These are phyloP conservation scores for Zaprionus capensis DNA, from an alignment of 1,140 invertebrate species.

Conservation along the genomic window DNA sequence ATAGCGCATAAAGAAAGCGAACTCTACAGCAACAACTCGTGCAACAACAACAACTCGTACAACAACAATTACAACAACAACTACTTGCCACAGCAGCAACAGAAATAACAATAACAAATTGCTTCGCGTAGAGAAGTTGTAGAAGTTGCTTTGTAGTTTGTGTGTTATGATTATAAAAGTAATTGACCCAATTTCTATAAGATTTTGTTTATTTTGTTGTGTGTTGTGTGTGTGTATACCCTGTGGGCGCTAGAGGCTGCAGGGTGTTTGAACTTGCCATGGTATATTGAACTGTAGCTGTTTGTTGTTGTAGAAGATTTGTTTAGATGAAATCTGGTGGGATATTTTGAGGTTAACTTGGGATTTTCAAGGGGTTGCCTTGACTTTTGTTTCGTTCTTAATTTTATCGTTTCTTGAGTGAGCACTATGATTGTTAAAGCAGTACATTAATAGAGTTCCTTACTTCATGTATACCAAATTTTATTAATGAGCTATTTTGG, in stretches of 20 bases:
- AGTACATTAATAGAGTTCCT: not conserved
- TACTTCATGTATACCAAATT: not conserved
- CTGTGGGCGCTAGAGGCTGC: not conserved
- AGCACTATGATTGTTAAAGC: not conserved
- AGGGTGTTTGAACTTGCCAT: constrained; percentile 4
- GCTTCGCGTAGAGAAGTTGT: constrained; percentile 34
- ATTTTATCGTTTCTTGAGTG: too few relatives aligned
- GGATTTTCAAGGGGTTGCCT: too few relatives aligned
- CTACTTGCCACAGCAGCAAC: not conserved
- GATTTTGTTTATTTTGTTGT: constrained; percentile 31
- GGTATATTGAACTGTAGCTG: not conserved
- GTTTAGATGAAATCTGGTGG: too few relatives aligned
- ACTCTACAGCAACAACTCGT: constrained; percentile 14
- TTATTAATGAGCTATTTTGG: not conserved
- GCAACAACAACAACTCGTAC: not conserved
- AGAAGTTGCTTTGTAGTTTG: constrained; percentile 20
- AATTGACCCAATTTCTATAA: constrained; percentile 60
- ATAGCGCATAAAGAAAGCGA: constrained; percentile 28
- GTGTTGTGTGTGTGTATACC: constrained; percentile 9
- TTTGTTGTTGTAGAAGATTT: not conserved
- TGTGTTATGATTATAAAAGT: constrained; percentile 62
- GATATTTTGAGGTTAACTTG: too few relatives aligned
- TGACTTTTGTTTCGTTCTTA: too few relatives aligned
- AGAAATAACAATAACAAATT: constrained; percentile 36
- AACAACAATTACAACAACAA: not conserved